A percentile compares a stretch with the other conserved stretches of the same genome.
These are phyloP conservation scores for Melanotaenia trifasciata DNA, from an alignment of 2,797 vertebrate species.

Conservation along the genomic window DNA sequence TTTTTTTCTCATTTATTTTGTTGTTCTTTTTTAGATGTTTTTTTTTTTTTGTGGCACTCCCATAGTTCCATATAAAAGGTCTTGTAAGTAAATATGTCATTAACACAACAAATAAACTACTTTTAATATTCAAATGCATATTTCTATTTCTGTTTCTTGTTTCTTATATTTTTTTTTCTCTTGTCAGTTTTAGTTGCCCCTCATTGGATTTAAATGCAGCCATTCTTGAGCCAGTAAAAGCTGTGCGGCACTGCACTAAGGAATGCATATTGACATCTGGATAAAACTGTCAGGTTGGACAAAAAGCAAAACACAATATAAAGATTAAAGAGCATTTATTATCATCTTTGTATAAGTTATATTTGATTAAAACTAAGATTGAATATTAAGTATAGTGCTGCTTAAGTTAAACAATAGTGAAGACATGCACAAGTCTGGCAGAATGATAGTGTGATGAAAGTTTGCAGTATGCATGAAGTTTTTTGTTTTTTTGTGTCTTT, in stretches of 20 bases:
- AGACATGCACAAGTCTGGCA: slow-evolving; percentile 75
- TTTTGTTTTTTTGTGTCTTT: slow-evolving; percentile 38
- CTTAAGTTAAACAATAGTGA: slow-evolving; percentile 68
- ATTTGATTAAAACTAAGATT: slow-evolving; percentile 74
- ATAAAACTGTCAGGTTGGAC: background rate
- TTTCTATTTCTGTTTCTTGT: background rate
- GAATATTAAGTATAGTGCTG: slow-evolving; percentile 65
- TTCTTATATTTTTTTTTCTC: background rate
- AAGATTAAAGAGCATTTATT: slow-evolving; percentile 72
- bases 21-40: no score
- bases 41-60: no score
- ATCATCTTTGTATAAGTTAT: slow-evolving; percentile 73
- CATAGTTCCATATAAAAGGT: no score
- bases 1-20: no score
- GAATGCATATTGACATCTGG: no score
- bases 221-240: background rate
- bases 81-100: no score
- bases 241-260: no score
- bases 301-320: slow-evolving; percentile 58
- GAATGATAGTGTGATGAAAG: slow-evolving; percentile 25
- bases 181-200: background rate
- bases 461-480: slow-evolving; percentile 42
- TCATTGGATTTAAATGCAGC: no score
- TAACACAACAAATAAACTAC: no score
- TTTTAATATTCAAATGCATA: background rate